Evolutionary conservation across 2,113 vertebrate species (phyloP), one percentile per base, ranked within the genome.

Genomic region (Prionailurus bengalensis): DNA sequence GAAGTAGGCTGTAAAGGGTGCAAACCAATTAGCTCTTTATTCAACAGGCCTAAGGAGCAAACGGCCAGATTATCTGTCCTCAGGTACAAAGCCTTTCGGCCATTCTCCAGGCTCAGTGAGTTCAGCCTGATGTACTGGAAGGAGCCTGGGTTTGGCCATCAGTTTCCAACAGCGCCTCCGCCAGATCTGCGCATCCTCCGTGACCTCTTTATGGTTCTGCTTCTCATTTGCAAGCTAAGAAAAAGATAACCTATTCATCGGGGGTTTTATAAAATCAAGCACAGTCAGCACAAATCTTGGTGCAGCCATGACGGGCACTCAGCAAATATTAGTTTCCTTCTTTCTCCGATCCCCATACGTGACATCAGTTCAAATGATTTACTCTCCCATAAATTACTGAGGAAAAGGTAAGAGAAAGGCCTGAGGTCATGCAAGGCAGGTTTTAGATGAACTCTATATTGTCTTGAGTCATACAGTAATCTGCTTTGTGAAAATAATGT

Each of bases 261-360:
- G 12, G 25, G 48, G n/a, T 74, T 73, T 73, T 12, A 42, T 31
- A 61, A 55, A 48, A 68, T 48, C 53, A 51, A 65, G 39, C 23
- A 7, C 7, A 17, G 80, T 90, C 48, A n/a, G 74, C 79, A 87
- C 79, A 48, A 61, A 53, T 94, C 25, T 92, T 92, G 94, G 78
- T 66, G 48, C 11, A 58, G 71, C 23, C 14, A 1, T 0, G 0
- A 5, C 3, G 80, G 27, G 31, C 21, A 11, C 42, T 94, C 17
- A n/a, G 78, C 33, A 74, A 45, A 73, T 58, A 42, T 11, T 29
- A 63, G 33, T 45, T 31, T 85, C 70, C 45, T 90, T 31, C 74
- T 70, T 71, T 94, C 55, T 81, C n/a, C 21, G 33, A 15, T 45
- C 31, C 31, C 90, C 33, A 25, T 76, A 29, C 15, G 58, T 81